Conservation (phyloP, 2,888 invertebrate genomes). For the Synergus japonicus region DNA sequence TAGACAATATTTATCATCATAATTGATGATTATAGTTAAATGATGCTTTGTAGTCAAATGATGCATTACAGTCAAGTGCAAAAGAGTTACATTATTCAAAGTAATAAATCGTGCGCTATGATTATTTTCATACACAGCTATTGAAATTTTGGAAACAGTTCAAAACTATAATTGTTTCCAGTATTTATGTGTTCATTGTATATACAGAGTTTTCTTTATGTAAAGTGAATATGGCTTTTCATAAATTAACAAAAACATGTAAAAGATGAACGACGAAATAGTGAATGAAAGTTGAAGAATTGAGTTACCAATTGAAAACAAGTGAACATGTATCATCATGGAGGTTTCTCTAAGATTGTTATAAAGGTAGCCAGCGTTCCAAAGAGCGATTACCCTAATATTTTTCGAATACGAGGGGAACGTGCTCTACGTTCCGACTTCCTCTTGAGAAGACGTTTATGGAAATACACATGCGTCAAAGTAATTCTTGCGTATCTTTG, state of each 20-base stretch:
- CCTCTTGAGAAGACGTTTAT: conserved; percentile 37
- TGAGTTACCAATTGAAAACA: background rate
- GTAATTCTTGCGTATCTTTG: conserved; percentile 30
- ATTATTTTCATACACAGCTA: too few relatives aligned
- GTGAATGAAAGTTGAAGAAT: conserved; percentile 27
- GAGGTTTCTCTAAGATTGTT: conserved; percentile 32
- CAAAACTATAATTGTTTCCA: too few relatives aligned
- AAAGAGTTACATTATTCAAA: too few relatives aligned
- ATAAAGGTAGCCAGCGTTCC: conserved; percentile 38
- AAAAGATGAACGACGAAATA: background rate
- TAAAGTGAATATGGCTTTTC: background rate
- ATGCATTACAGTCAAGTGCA: too few relatives aligned
- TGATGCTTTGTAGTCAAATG: too few relatives aligned
- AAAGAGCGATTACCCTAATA: conserved; percentile 38
- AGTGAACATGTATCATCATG: background rate
- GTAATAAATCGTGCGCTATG: too few relatives aligned
- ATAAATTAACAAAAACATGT: background rate
- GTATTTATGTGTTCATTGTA: too few relatives aligned
- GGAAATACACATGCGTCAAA: conserved; percentile 33
- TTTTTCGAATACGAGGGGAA: conserved; percentile 23
- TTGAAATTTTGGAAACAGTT: too few relatives aligned
- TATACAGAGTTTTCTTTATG: too few relatives aligned
- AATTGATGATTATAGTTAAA: too few relatives aligned
- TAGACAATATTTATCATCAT: too few relatives aligned
- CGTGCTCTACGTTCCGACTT: conserved; percentile 25